Evolutionary conservation across 2,797 vertebrate genomes (phyloP), one percentile per base, ranked within the genome.

Genomic region (Mus caroli): DNA sequence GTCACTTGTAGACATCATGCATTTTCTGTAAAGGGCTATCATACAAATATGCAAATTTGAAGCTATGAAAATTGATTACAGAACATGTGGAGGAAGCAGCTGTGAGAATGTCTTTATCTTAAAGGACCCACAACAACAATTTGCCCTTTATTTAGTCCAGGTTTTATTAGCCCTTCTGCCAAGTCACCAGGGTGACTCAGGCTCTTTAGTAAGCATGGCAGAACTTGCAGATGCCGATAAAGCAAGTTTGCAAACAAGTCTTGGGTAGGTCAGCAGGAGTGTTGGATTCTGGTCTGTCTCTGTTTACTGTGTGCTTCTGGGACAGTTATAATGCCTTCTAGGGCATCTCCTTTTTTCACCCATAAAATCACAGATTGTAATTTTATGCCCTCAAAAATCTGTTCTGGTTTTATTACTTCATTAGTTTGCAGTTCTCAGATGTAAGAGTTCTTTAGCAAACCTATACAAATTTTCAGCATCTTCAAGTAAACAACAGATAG

Each of bases 381-480:
- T 26, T 26, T 26, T n/a, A 71, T 56, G 50, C 92, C 73, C 24
- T 86, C 78, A 77, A 67, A 50, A 54, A 52, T 92, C n/a, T 92
- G 34, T 69, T 93, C 85, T 91, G 52, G 13, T 71, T 92, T 28
- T 91, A 34, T 54, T 62, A 90, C 88, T 92, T 92, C 56, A 92
- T 84, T 95, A 83, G 77, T 91, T 88, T 76, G 10, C 73, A 89
- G n/a, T 92, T 96, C 62, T 92, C 19, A 67, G 91, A 89, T 83
- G 76, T 17, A 34, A 96, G 58, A 73, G 86, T 69, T 71, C 94
- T 79, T 64, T 67, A 24, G 19, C 15, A 96, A 93, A 93, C 75
- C 6, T 90, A 28, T 69, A 67, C 75, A 58, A 46, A 79, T 92
- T 73, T 79, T 0, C 10, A 69, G 56, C 77, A 76, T 31, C 54